A percentile compares a stretch with the other conserved stretches of the same genome.
Conservation (phyloP, 2,113 vertebrate genomes). For the Alethe diademata region DNA sequence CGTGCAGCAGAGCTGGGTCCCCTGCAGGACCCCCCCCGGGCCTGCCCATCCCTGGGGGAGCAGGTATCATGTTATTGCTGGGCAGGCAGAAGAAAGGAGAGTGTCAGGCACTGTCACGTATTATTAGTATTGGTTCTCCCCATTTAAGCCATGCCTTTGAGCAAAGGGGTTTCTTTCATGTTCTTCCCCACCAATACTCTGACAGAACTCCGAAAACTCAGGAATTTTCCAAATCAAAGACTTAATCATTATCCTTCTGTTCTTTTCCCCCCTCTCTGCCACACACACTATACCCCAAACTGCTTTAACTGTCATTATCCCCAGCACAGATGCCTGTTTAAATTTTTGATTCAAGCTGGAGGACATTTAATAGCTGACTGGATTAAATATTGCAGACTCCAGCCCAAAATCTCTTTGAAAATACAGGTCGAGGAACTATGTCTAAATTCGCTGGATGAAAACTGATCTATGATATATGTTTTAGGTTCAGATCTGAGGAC, state of each 20-base stretch:
- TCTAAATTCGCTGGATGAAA: constrained; percentile 76
- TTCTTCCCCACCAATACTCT: constrained; percentile 28
- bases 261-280: not conserved
- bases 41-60: not conserved
- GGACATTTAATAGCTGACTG: constrained; percentile 78
- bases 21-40: not conserved
- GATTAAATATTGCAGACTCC: constrained; percentile 78
- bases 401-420: constrained; percentile 72
- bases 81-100: constrained; percentile 53
- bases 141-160: constrained; percentile 65
- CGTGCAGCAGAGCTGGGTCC: no score
- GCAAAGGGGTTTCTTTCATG: constrained; percentile 68
- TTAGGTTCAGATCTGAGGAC: constrained; percentile 71
- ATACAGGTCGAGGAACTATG: constrained; percentile 70
- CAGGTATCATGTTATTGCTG: not conserved
- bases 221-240: constrained; percentile 71
- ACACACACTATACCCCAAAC: constrained; percentile 16
- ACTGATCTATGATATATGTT: constrained; percentile 78
- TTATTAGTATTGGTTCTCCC: constrained; percentile 51
- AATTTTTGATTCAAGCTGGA: constrained; percentile 72
- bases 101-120: constrained; percentile 31
- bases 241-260: constrained; percentile 3
- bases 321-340: constrained; percentile 53
- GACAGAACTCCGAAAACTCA: constrained; percentile 62
- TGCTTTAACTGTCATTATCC: constrained; percentile 66